Evolutionary conservation across 2,888 invertebrate genomes (phyloP), one percentile per base, ranked within the genome.

Genomic region (Meloe dianella): DNA sequence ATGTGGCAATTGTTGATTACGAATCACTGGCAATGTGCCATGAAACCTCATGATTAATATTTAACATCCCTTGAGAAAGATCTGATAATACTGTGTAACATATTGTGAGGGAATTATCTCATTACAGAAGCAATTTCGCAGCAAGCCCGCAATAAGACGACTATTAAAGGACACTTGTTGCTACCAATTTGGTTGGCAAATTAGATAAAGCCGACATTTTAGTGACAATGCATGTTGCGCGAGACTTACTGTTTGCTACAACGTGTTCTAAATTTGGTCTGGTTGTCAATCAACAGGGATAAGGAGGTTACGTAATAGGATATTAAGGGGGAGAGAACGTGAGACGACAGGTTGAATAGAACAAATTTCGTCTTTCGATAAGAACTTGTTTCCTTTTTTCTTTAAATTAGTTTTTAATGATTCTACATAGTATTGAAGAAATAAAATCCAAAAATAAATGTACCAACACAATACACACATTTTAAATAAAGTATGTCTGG

Each of bases 111-210:
- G 70, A 72, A 72, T 72, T 70, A 72, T 72, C 70, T 72, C 70
- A 71, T 72, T 70, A 72, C 67, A 68, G 66, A 70, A 68, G 68
- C 72, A 72, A 72, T 72, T 72, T 70, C 65, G 68, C 66, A 63
- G 64, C 68, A 60, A 66, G 62, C 51, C 67, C 65, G 70, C 71
- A 73, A 69, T 74, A 75, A 75, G 76, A 75, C 72, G 72, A 75
- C 77, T 75, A 78, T 79, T 79, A 80, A 77, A 74, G 77, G 75
- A 78, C 81, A 81, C 80, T 81, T 80, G 81, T 81, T 81, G 81
- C 81, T 79, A 75, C 74, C 78, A 80, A 81, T 81, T 81, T 81
- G 77, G 74, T 76, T 75, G 74, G 78, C 78, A 80, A 79, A 81
- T 81, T 79, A 81, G 78, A 80, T 79, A 76, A 79, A 78, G 79